Percentiles rank a stretch among this genome's conserved stretches.
Evolutionary conservation across 2,797 vertebrate genomes (phyloP).

Genomic region (Gymnocypris eckloni): DNA sequence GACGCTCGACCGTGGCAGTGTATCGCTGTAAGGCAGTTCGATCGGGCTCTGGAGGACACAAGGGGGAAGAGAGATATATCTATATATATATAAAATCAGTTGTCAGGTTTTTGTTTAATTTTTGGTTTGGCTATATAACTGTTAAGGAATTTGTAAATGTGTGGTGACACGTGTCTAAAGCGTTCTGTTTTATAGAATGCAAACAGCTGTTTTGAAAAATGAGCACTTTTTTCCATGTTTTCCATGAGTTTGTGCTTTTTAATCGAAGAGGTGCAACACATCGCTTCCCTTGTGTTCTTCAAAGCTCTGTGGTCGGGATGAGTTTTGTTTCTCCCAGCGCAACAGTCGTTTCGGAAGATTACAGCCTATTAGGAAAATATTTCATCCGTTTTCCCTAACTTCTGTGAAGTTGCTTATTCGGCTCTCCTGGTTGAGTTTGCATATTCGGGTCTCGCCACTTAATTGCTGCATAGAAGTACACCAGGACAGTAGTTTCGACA

Average conservation of each 20-base stretch:
- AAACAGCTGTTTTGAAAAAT: slow-evolving; percentile 72
- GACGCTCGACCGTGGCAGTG: slow-evolving; percentile 36
- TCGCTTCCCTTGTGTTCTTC: slow-evolving; percentile 46
- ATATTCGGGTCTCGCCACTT: slow-evolving; percentile 68
- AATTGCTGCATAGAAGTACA: slow-evolving; percentile 63
- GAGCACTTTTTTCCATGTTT: slow-evolving; percentile 72
- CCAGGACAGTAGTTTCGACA: slow-evolving; percentile 32
- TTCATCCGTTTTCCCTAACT: slow-evolving; percentile 85
- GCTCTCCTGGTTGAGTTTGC: slow-evolving; percentile 61
- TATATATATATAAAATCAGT: slow-evolving; percentile 28
- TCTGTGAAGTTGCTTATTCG: slow-evolving; percentile 98
- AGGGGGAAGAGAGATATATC: slow-evolving; percentile 8
- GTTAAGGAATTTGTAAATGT: slow-evolving; percentile 54
- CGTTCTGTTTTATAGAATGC: slow-evolving; percentile 87
- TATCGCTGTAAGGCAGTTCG: slow-evolving; percentile 39
- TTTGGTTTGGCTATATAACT: slow-evolving; percentile 60
- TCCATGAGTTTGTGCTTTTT: slow-evolving; percentile 74
- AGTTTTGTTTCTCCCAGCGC: slow-evolving; percentile 5
- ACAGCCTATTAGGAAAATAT: slow-evolving; percentile 83
- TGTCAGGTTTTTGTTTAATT: slow-evolving; percentile 51
- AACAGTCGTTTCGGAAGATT: slow-evolving; percentile 64
- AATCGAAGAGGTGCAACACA: slow-evolving; percentile 56
- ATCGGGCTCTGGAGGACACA: slow-evolving; percentile 44
- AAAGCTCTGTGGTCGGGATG: slow-evolving; percentile 31
- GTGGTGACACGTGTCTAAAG: slow-evolving; percentile 57